Percentiles rank a stretch among this genome's conserved stretches.
Conservation (phyloP, 2,797 vertebrate species). For the Sphaeramia orbicularis region DNA sequence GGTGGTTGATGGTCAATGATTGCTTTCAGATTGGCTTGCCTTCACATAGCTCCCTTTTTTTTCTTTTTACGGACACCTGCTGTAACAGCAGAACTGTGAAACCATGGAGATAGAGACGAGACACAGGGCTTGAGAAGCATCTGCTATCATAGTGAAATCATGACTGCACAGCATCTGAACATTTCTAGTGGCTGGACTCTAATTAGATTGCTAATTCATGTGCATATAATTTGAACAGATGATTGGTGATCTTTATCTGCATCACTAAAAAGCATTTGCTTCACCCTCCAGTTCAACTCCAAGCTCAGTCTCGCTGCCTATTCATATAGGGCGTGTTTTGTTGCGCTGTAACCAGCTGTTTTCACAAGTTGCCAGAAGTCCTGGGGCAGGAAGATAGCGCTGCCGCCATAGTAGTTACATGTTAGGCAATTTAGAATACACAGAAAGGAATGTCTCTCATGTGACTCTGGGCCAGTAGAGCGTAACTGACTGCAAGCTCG, state of each 20-base stretch:
- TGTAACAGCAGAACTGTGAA: conserved; percentile 51
- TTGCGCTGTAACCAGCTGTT: neutral
- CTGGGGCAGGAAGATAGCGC: conserved; percentile 72
- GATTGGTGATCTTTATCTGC: conserved; percentile 48
- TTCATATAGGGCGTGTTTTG: conserved; percentile 5
- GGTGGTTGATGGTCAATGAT: conserved; percentile 81
- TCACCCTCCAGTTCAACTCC: neutral
- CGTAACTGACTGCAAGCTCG: conserved; percentile 61
- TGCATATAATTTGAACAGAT: conserved; percentile 58
- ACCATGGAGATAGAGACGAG: conserved; percentile 49
- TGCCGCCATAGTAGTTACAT: conserved; percentile 62
- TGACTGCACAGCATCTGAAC: conserved; percentile 48
- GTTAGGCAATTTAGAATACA: conserved; percentile 81
- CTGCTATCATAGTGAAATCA: conserved; percentile 59
- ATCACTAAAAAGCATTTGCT: conserved; percentile 3
- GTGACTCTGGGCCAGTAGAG: conserved; percentile 68
- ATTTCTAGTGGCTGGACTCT: conserved; percentile 39
- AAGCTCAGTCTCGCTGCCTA: conserved; percentile 5
- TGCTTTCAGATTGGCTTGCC: conserved; percentile 81
- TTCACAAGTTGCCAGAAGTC: conserved; percentile 44
- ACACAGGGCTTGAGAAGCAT: conserved; percentile 49
- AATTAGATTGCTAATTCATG: conserved; percentile 63
- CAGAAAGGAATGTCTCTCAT: conserved; percentile 74
- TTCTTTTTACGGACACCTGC: conserved; percentile 66
- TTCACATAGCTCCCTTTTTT: conserved; percentile 45